phyloP scores from a whole-genome alignment of 2,113 vertebrate genomes.

The Bothrops jararaca region DNA sequence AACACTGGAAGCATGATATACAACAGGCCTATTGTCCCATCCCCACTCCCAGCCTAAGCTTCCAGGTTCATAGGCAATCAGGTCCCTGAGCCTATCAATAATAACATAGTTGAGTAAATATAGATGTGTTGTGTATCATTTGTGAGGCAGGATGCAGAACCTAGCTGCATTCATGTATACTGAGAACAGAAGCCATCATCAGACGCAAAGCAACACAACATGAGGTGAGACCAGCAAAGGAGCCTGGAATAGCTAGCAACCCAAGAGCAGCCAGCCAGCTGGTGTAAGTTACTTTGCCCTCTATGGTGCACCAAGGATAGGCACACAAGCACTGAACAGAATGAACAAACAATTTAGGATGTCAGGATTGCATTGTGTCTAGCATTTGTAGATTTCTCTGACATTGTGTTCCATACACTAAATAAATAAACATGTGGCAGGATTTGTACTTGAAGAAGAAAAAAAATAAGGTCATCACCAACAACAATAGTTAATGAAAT shows the following conservation, averaged over 20 bases:
- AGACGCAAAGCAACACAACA: background rate
- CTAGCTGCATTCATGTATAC: background rate
- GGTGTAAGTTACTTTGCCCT: background rate
- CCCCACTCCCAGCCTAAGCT: background rate
- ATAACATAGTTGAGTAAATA: background rate
- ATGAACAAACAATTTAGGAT: background rate
- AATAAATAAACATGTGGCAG: background rate
- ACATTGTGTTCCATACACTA: background rate
- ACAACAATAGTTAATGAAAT: background rate
- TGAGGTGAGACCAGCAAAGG: background rate
- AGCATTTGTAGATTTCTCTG: background rate
- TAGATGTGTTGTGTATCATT: background rate
- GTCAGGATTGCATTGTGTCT: background rate
- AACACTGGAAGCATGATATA: background rate
- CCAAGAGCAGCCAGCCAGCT: background rate
- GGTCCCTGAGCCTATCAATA: background rate
- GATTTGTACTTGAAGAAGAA: background rate
- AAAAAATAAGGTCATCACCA: background rate
- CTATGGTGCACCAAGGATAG: background rate
- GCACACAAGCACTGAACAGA: background rate
- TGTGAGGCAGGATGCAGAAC: background rate
- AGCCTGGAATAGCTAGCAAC: background rate
- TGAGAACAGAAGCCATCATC: background rate
- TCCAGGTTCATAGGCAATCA: background rate
- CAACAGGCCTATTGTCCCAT: background rate